Base-by-base conservation (phyloP, 2,888 invertebrate species). In the Limenitis camilla region DNA sequence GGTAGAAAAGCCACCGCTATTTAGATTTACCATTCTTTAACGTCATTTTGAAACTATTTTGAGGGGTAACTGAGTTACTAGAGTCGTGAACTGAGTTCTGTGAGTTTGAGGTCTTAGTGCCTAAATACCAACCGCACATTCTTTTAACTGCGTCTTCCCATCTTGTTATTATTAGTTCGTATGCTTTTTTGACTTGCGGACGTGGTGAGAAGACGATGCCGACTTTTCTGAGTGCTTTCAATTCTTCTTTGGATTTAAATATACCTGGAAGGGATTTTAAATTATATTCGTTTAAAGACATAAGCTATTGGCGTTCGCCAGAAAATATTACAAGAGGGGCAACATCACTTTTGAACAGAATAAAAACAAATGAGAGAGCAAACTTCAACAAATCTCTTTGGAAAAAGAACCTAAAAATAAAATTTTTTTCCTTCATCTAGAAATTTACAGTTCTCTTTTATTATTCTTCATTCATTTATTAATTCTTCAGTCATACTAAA, bases 181-280 rank as follows among this genome's bases (percentile, higher is more conserved):
- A 88, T 0, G 67, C 47, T 49, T 77, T 76, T 47, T 71, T 75
- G 0, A 78, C 63, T 10, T 83, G 71, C 0, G 72, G 55, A 0
- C 88, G 77, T 0, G 91, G 90, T n/a, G 71, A 68, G 63, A 96
- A 96, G 28, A 90, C 78, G 49, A 78, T 83, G 10, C 92, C 91
- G 8, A 92, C 72, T 66, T 88, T 80, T 27, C 91, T 89, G 43
- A 93, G 78, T 6, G 87, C 68, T 52, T 81, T 77, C 28, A 96
- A 70, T 60, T 95, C 92, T 4, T 91, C 89, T 64, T 91, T 90
- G 43, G 87, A 87, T 61, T 90, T 89, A 94, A 95, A 96, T 56
- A 95, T 82, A 63, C 93, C 94, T 93, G 74, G 27, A 60, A 61
- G 43, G 6, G 9, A 27, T 8, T 19, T 19, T 19, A 19, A 2